A percentile compares a stretch with the other conserved stretches of the same genome.
These are phyloP conservation scores for Drymodes brunneopygia DNA, from an alignment of 2,113 vertebrate species.

Conservation along the genomic window DNA sequence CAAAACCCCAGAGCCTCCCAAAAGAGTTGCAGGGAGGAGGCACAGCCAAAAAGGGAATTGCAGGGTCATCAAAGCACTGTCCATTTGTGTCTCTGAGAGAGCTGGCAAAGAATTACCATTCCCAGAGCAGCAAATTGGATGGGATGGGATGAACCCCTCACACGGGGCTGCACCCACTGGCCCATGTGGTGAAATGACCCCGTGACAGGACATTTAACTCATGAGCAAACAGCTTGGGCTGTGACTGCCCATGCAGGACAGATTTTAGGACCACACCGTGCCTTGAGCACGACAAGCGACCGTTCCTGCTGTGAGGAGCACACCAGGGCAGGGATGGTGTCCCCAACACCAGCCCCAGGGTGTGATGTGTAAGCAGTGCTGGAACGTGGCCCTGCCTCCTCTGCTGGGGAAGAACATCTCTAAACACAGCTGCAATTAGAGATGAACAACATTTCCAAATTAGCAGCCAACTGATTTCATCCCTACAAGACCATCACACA, in stretches of 20 bases:
- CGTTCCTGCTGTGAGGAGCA: not conserved
- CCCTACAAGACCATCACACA: not conserved
- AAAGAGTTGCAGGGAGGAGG: not conserved
- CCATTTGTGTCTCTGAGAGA: not conserved
- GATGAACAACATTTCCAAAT: not conserved
- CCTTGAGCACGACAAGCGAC: not conserved
- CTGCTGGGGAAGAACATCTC: not conserved
- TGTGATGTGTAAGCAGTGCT: not conserved
- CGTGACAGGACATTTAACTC: not conserved
- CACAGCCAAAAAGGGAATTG: not conserved
- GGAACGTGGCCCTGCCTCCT: not conserved
- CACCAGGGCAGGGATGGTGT: not conserved
- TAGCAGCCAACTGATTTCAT: not conserved
- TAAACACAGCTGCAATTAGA: not conserved
- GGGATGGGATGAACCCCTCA: not conserved
- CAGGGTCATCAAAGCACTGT: not conserved
- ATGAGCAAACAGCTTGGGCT: not conserved
- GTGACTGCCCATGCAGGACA: not conserved
- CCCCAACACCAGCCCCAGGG: not conserved
- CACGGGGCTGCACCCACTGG: accelerated
- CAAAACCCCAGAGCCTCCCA: not conserved
- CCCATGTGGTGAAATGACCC: not conserved
- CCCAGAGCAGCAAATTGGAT: not conserved
- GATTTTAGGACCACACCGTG: not conserved
- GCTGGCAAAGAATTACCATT: not conserved